Conservation (phyloP, 2,113 vertebrate genomes). For the Microcebus lehilahytsara region DNA sequence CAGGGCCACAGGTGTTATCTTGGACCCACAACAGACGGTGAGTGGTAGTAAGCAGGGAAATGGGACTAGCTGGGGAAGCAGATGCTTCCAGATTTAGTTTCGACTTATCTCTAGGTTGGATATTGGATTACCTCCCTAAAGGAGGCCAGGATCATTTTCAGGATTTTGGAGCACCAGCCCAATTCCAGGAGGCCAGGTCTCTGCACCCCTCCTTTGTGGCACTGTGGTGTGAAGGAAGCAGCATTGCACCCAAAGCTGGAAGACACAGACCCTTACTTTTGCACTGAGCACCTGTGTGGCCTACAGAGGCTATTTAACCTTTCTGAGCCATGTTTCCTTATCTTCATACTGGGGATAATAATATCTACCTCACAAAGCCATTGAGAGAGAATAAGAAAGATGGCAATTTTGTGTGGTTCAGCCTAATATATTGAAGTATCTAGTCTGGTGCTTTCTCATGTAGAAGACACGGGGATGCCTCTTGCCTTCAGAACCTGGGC, state of each 20-base stretch:
- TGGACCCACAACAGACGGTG: accelerated
- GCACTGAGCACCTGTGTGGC: background rate
- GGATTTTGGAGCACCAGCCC: background rate
- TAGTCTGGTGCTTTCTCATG: background rate
- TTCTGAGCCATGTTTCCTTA: background rate
- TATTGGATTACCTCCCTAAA: background rate
- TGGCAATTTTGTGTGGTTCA: background rate
- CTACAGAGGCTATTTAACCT: background rate
- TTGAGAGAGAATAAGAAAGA: background rate
- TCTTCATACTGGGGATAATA: background rate
- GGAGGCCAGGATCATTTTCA: background rate
- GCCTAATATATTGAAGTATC: background rate
- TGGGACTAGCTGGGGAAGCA: background rate
- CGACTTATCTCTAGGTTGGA: background rate
- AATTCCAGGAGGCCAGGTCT: background rate
- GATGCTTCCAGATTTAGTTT: background rate
- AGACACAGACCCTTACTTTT: background rate
- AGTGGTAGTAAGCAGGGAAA: background rate
- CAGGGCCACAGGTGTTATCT: background rate
- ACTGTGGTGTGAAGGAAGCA: too few species aligned
- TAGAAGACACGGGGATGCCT: background rate
- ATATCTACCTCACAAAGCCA: background rate
- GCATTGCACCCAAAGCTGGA: background rate
- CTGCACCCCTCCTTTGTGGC: too few species aligned
- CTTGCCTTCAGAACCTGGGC: background rate